Conservation (phyloP, 2,797 vertebrate genomes). For the Phataginus tetradactyla region DNA sequence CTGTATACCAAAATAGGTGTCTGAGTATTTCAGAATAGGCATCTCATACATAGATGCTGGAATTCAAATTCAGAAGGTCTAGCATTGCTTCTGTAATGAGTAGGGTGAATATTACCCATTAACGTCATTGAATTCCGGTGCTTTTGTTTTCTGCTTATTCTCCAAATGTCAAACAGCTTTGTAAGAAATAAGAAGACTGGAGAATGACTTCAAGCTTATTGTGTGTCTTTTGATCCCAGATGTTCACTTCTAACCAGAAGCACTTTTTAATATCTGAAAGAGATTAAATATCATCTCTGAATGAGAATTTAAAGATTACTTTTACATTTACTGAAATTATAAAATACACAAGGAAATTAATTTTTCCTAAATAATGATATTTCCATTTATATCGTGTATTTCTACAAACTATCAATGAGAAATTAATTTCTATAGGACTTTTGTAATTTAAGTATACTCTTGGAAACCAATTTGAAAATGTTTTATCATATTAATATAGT, state of each 20-base stretch:
- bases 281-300: neutral
- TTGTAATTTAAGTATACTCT: neutral
- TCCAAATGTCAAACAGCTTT: neutral
- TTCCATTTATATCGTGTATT: neutral
- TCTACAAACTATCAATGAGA: neutral
- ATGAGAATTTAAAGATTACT: neutral
- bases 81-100: neutral
- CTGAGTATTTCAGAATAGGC: neutral
- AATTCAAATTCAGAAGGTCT: neutral
- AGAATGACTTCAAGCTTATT: neutral
- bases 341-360: neutral
- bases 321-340: neutral
- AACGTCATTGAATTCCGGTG: neutral
- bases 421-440: neutral
- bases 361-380: neutral
- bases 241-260: neutral
- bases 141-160: neutral
- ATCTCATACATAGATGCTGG: neutral
- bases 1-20: neutral
- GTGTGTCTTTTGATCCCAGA: neutral
- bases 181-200: neutral
- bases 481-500: neutral
- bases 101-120: neutral
- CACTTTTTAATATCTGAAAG: slow-evolving; percentile 31
- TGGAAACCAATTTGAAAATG: neutral